phyloP scores from a whole-genome alignment of 1,140 invertebrate species.

The Macrobrachium nipponense region DNA sequence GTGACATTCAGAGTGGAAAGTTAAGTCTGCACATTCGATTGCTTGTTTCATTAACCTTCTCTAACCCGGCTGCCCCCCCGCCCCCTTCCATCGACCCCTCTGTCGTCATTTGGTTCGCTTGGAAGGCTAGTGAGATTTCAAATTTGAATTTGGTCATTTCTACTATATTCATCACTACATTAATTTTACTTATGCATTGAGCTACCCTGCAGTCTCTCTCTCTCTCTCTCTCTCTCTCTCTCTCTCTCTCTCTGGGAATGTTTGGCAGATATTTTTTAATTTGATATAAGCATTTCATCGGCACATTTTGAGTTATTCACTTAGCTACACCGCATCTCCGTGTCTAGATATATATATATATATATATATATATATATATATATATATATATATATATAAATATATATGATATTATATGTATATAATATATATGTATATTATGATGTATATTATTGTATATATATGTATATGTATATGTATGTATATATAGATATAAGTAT shows the following conservation, averaged over 20 bases:
- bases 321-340: too few relatives aligned
- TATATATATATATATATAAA: too few relatives aligned
- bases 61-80: too few relatives aligned
- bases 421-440: neutral
- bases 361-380: neutral
- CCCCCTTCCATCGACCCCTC: too few relatives aligned
- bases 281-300: too few relatives aligned
- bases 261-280: neutral
- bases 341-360: neutral
- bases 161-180: neutral
- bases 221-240: neutral
- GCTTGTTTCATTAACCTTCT: too few relatives aligned
- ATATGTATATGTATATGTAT: neutral
- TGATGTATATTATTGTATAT: neutral
- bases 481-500: constrained; percentile 1
- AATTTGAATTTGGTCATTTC: neutral
- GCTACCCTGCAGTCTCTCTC: neutral
- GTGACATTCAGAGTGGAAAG: too few relatives aligned
- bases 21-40: too few relatives aligned
- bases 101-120: too few relatives aligned
- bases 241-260: neutral
- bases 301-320: too few relatives aligned
- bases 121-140: too few relatives aligned
- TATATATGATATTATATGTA: neutral
- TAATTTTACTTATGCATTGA: neutral